Evolutionary conservation across 2,888 invertebrate species (phyloP).

Genomic region (Agonopterix alstromeriana): DNA sequence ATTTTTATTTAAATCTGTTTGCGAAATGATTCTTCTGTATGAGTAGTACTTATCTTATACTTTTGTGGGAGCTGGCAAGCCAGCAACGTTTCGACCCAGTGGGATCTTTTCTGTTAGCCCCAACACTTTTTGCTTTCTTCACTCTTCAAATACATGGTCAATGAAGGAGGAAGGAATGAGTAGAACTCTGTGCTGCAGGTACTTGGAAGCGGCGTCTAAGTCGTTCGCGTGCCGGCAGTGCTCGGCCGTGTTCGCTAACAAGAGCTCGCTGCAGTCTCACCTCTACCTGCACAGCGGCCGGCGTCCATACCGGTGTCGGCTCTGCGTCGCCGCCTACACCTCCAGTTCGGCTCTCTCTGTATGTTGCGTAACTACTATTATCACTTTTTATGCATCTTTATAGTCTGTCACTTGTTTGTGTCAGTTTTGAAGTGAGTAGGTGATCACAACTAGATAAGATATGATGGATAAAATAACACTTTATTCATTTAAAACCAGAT

Average conservation of each 20-base stretch:
- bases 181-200: not conserved
- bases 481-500: no score
- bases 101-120: no score
- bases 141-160: no score
- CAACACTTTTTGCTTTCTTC: no score
- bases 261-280: conserved; percentile 35
- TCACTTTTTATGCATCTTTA: not conserved
- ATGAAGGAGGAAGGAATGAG: no score
- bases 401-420: not conserved
- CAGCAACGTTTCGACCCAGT: no score
- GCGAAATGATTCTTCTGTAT: no score
- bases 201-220: conserved; percentile 3
- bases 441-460: no score
- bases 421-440: no score
- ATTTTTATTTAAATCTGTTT: not conserved
- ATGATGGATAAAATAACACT: no score
- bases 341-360: conserved; percentile 39
- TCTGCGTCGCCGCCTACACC: conserved; percentile 46
- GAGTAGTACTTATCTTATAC: not conserved
- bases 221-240: conserved; percentile 19
- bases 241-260: conserved; percentile 35
- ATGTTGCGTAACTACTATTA: conserved; percentile 3
- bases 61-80: no score
- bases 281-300: conserved; percentile 42
- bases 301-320: conserved; percentile 43